A percentile compares a stretch with the other conserved stretches of the same genome.
Evolutionary conservation across 1,140 invertebrate genomes (phyloP).

Genomic region (Hesperophylax magnus): DNA sequence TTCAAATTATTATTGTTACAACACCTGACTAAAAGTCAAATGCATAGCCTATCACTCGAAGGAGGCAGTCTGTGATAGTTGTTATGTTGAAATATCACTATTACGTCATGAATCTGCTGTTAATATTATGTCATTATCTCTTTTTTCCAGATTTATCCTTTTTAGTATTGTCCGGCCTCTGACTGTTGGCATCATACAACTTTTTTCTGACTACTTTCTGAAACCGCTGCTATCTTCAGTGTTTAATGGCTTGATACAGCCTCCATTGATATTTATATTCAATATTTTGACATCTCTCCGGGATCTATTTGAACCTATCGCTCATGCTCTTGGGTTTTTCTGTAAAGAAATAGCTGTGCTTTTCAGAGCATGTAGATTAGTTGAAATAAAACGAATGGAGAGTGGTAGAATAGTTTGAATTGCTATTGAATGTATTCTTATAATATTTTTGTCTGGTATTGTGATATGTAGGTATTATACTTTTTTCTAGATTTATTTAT

Average conservation of each 20-base stretch:
- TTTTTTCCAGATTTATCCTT: conserved; percentile 69
- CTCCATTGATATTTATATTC: conserved; percentile 74
- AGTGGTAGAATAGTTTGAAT: conserved; percentile 15
- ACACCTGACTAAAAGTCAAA: too few relatives aligned
- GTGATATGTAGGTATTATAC: too few relatives aligned
- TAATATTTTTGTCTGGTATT: background rate
- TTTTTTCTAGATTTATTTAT: too few relatives aligned
- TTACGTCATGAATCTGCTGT: too few relatives aligned
- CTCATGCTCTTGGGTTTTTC: conserved; percentile 67
- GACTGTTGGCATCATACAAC: conserved; percentile 74
- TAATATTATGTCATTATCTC: too few relatives aligned
- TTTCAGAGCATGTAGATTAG: conserved; percentile 67
- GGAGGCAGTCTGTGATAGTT: too few relatives aligned
- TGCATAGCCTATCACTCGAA: too few relatives aligned
- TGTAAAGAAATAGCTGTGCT: conserved; percentile 67
- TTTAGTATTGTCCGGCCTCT: conserved; percentile 73
- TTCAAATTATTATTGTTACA: too few relatives aligned
- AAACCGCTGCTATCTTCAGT: conserved; percentile 76
- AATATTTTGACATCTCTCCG: conserved; percentile 74
- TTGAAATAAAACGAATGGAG: conserved; percentile 58
- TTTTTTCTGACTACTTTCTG: conserved; percentile 76
- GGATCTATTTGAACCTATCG: conserved; percentile 75
- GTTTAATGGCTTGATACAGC: conserved; percentile 77
- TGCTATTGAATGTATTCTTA: background rate
- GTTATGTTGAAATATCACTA: too few relatives aligned